Conservation (phyloP, 2,888 invertebrate species). For the Volucella inanis region DNA sequence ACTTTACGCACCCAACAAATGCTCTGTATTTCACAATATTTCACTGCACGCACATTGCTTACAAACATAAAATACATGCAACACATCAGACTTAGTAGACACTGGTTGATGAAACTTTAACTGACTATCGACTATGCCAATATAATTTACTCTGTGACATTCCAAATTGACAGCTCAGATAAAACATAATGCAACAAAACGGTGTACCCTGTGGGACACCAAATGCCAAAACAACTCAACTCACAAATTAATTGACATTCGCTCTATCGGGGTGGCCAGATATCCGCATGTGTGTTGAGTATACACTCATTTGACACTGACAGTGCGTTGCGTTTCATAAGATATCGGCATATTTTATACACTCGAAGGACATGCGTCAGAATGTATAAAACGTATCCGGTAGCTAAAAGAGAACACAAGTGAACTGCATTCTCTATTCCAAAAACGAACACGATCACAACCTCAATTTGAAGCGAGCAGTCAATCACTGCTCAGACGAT, state of each 20-base stretch:
- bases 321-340: background rate
- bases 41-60: too few relatives aligned
- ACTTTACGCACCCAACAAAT: too few relatives aligned
- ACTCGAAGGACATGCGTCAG: conserved; percentile 48
- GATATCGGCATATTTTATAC: conserved; percentile 24
- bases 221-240: conserved; percentile 55
- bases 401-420: conserved; percentile 16
- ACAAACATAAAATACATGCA: too few relatives aligned
- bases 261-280: background rate
- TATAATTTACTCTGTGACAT: conserved; percentile 55
- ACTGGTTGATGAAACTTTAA: too few relatives aligned
- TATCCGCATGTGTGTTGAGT: background rate
- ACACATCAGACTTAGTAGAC: too few relatives aligned
- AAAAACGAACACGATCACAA: conserved; percentile 25
- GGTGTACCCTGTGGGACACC: conserved; percentile 42
- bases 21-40: too few relatives aligned
- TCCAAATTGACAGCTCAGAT: conserved; percentile 32
- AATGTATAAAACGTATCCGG: conserved; percentile 14
- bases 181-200: conserved; percentile 1
- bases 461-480: conserved; percentile 44
- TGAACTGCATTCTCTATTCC: background rate
- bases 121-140: conserved; percentile 31
- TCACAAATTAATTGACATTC: conserved; percentile 61
- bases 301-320: background rate
- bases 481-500: conserved; percentile 32